Evolutionary conservation across 2,888 invertebrate species (phyloP).

Genomic region (Lepidocyrtoides sp.): DNA sequence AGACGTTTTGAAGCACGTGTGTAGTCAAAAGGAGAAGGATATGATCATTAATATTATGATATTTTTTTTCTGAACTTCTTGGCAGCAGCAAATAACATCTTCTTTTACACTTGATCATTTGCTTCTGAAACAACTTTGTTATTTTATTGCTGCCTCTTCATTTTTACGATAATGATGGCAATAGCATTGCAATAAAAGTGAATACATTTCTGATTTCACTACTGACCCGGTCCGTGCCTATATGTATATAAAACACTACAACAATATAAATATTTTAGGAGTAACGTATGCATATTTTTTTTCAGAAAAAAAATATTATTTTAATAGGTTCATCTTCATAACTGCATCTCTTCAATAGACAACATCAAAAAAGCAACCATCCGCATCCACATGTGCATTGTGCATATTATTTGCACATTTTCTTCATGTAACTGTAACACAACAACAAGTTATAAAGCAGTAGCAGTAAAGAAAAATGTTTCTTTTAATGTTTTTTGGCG

Average conservation of each 20-base stretch:
- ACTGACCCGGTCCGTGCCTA: conserved; percentile 50
- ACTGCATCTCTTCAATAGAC: neutral
- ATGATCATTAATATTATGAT: too few species aligned
- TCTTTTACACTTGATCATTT: neutral
- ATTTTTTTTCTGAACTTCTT: too few species aligned
- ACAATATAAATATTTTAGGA: too few species aligned
- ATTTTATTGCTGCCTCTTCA: conserved; percentile 9
- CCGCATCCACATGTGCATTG: neutral
- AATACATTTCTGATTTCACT: conserved; percentile 43
- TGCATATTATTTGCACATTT: neutral
- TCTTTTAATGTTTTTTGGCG: neutral
- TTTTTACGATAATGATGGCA: neutral
- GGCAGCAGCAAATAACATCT: neutral
- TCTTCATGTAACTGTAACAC: conserved; percentile 43
- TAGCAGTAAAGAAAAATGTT: neutral
- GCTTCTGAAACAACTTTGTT: neutral
- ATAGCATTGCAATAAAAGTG: neutral
- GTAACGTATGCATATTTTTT: too few species aligned
- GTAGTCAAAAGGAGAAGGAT: too few species aligned
- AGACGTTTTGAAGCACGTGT: too few species aligned
- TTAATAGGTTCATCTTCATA: conserved; percentile 28
- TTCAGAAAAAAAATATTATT: too few species aligned
- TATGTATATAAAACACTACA: too few species aligned
- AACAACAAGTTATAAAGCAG: neutral
- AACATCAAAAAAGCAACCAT: neutral